A percentile compares a stretch with the other conserved stretches of the same genome.
phyloP scores from a whole-genome alignment of 1,140 invertebrate species.

The Ylistrum balloti region DNA sequence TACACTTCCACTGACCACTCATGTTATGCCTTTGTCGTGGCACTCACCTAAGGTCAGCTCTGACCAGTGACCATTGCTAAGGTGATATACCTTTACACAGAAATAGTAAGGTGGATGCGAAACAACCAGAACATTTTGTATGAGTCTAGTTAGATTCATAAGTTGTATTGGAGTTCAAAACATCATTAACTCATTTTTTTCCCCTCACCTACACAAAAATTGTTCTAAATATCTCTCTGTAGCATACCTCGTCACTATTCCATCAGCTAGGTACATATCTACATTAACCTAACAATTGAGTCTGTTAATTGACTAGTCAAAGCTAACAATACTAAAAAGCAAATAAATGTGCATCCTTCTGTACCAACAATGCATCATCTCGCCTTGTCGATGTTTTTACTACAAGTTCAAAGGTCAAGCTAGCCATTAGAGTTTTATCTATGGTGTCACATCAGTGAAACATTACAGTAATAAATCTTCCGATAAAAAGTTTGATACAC shows the following conservation, averaged over 20 bases:
- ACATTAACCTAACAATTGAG: not conserved
- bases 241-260: not conserved
- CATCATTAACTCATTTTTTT: no score
- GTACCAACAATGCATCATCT: not conserved
- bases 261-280: no score
- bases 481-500: not conserved
- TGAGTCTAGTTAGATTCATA: no score
- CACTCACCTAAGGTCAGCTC: no score
- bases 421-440: not conserved
- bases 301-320: not conserved
- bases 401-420: no score
- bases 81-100: not conserved
- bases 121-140: not conserved
- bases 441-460: not conserved
- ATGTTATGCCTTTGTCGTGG: no score
- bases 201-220: no score
- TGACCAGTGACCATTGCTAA: not conserved
- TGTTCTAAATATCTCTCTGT: no score
- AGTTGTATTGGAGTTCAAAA: no score
- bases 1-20: no score
- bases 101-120: not conserved
- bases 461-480: not conserved
- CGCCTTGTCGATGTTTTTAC: not conserved
- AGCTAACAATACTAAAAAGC: not conserved
- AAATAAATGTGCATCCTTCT: not conserved